A percentile compares a stretch with the other conserved stretches of the same genome.
Evolutionary conservation across 2,888 invertebrate species (phyloP).

Genomic region (Tenodera sinensis): DNA sequence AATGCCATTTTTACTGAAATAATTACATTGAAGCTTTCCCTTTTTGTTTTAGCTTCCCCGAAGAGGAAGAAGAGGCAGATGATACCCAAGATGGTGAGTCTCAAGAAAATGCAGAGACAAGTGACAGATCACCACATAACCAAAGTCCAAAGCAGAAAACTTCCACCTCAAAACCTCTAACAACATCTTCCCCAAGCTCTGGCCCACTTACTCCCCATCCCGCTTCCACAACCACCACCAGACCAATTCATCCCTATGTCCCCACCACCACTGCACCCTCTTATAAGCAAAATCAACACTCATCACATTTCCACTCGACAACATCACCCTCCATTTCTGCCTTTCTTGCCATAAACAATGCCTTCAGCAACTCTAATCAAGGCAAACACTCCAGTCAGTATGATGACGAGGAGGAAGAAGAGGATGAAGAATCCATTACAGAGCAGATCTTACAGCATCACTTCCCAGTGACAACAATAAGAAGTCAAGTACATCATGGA

Average conservation of each 20-base stretch:
- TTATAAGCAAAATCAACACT: conserved; percentile 4
- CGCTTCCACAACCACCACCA: not conserved
- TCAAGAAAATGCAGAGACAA: conserved; percentile 20
- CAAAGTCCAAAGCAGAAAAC: not conserved
- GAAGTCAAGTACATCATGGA: not conserved
- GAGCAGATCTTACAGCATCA: not conserved
- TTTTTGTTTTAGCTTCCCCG: conserved; percentile 24
- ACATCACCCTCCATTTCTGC: conserved; percentile 9
- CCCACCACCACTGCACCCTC: conserved; percentile 9
- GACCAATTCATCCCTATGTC: not conserved
- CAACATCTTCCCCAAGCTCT: not conserved
- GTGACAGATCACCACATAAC: conserved; percentile 3
- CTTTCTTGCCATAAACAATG: conserved; percentile 11
- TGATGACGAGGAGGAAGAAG: conserved; percentile 2
- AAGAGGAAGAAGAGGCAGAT: conserved; percentile 13
- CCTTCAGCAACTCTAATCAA: not conserved
- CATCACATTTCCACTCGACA: conserved; percentile 2
- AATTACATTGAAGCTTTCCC: too few species aligned
- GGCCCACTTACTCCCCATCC: not conserved
- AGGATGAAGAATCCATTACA: not conserved
- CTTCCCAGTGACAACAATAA: conserved; percentile 20
- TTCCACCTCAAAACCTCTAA: conserved; percentile 4
- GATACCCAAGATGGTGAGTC: conserved; percentile 23
- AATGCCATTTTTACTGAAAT: too few species aligned
- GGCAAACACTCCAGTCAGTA: not conserved